Percentiles rank a stretch among this genome's conserved stretches.
phyloP scores from a whole-genome alignment of 1,140 invertebrate genomes.

The Micrasema minimum region DNA sequence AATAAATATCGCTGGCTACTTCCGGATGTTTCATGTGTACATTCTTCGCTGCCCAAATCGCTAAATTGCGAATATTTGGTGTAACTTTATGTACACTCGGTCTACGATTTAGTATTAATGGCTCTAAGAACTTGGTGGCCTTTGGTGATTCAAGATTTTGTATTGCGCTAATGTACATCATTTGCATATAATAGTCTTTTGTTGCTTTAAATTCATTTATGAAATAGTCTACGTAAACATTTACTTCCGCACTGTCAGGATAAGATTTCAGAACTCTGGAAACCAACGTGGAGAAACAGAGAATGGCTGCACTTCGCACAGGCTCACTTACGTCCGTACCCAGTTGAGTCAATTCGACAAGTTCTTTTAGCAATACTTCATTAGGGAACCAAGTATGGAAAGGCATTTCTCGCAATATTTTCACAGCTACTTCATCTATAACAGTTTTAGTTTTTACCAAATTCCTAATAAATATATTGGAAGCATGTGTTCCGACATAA shows the following conservation, averaged over 20 bases:
- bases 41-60: slow-evolving; percentile 56
- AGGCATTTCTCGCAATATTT: slow-evolving; percentile 59
- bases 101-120: slow-evolving; percentile 42
- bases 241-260: slow-evolving; percentile 37
- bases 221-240: slow-evolving; percentile 44
- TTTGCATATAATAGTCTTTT: slow-evolving; percentile 45
- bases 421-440: slow-evolving; percentile 51
- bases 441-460: slow-evolving; percentile 57
- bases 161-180: slow-evolving; percentile 52
- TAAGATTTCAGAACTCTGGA: slow-evolving; percentile 56
- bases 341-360: slow-evolving; percentile 56
- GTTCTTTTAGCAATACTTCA: slow-evolving; percentile 57
- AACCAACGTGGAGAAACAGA: slow-evolving; percentile 60
- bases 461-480: slow-evolving; percentile 57
- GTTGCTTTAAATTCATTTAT: slow-evolving; percentile 52
- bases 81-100: slow-evolving; percentile 46
- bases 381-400: slow-evolving; percentile 57
- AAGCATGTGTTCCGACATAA: slow-evolving; percentile 60
- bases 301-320: slow-evolving; percentile 57
- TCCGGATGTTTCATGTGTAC: slow-evolving; percentile 53
- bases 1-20: slow-evolving; percentile 57
- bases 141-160: slow-evolving; percentile 53
- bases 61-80: slow-evolving; percentile 56
- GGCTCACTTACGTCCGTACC: slow-evolving; percentile 40
- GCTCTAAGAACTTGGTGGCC: slow-evolving; percentile 51